Conservation (phyloP, 2,797 vertebrate species). For the Decapterus maruadsi region DNA sequence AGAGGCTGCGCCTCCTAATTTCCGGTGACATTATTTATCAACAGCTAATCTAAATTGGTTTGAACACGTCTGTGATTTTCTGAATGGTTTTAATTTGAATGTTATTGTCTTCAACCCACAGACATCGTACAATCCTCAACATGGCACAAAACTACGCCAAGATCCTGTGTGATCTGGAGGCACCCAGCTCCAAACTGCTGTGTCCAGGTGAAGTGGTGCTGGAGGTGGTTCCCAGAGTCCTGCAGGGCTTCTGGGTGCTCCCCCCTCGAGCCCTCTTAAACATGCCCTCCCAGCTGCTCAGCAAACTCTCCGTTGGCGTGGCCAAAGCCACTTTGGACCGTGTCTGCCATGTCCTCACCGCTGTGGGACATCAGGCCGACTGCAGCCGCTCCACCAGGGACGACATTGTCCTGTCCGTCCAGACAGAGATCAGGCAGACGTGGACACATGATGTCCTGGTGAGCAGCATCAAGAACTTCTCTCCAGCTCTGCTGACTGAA, state of each 20-base stretch:
- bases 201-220: neutral
- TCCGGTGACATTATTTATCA: neutral
- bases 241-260: slow-evolving; percentile 16
- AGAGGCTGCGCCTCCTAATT: slow-evolving; percentile 4
- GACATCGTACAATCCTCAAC: neutral
- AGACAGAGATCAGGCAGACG: too few relatives aligned
- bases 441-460: too few relatives aligned
- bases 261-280: neutral
- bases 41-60: slow-evolving; percentile 8
- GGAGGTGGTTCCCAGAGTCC: slow-evolving; percentile 4
- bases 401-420: too few relatives aligned
- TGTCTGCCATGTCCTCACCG: neutral
- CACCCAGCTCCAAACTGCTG: neutral
- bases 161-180: slow-evolving; percentile 1
- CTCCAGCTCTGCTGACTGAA: neutral
- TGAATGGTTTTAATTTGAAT: neutral
- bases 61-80: neutral
- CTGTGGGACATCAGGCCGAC: neutral
- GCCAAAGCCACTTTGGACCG: neutral
- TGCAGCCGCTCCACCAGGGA: too few relatives aligned
- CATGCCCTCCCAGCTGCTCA: slow-evolving; percentile 8
- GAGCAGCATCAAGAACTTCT: neutral
- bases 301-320: slow-evolving; percentile 13
- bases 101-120: slow-evolving; percentile 15
- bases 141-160: neutral